Evolutionary conservation across 2,888 invertebrate genomes (phyloP), one percentile per base, ranked within the genome.

Genomic region (Ophonus ardosiacus): DNA sequence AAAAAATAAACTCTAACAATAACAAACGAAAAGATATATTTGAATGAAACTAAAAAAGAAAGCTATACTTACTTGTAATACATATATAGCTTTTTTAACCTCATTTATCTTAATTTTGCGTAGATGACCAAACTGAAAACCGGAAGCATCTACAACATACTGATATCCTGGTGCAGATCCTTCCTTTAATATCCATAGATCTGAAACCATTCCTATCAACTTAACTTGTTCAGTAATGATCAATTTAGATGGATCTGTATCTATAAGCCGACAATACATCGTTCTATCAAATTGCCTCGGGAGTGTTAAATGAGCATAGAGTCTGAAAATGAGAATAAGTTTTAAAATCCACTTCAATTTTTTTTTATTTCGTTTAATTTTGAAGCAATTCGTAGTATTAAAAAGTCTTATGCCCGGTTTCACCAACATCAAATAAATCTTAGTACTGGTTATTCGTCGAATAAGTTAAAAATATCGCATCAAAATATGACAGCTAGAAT

Each of bases 121-220:
- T 31, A 38, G 6, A 38, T 68, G 68, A 5, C 38, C 68, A 2
- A 68, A 13, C 31, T 68, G 31, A 0, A n/a, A 24, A n/a, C 68
- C 38, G 7, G 31, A 5, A 7, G 68, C 68, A n/a, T 96, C 95
- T n/a, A 95, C 91, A 0, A 95, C 88, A 81, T 96, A 92, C 1
- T 94, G 88, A 83, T 95, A 91, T 0, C 96, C 96, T 0, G 93
- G 92, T 0, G 87, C 86, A 0, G 90, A 89, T 10, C 95, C 96
- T 40, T 90, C 88, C 5, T 88, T 88, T 57, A 93, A 91, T 88
- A 94, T 92, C 92, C 93, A 93, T 8, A 94, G 87, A 85, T 91
- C 91, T 8, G 89, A 85, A 0, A 88, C 86, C 91, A 91, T 91
- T 51, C 87, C 88, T 38, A 89, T 86, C 31, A 83, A 87, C 74